Base-by-base conservation (phyloP, 2,888 invertebrate species). In the Agonopterix alstromeriana region DNA sequence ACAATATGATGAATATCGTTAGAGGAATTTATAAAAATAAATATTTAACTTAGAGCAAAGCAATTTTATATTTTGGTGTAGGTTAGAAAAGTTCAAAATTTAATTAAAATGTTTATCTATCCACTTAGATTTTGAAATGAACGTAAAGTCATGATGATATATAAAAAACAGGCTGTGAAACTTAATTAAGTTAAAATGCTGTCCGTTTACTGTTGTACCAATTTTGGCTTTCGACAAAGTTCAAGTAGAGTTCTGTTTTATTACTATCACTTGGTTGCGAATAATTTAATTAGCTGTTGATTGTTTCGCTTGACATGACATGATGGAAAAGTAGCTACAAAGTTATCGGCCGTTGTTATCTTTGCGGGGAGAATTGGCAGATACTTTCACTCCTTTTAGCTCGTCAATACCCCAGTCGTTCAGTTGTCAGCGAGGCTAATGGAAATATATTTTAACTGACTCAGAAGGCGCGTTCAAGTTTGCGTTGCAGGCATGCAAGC, bases 361-460 rank as follows among this genome's bases (percentile, higher is more conserved):
- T 77, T 48, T 52, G 58, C 56, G 56, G 54, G 65, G 67, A 70
- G 73, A 73, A 77, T 75, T 72, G 67, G 63, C 71, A 67, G 67
- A 63, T 67, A 80, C 77, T 78, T 78, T 77, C 77, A 72, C 77
- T 70, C 63, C 67, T 72, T 71, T 68, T 70, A 65, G 61, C 70
- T 57, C 67, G 9, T 73, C 70, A 67, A 64, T 63, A 61, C 61
- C 51, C 47, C 27, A 11, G 53, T 49, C 53, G 51, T 60, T 53
- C 56, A 57, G 47, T 27, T 47, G 47, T 45, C 48, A 47, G 48
- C 42, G 47, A 45, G 48, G 35, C 8, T 10, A 36, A 41, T 47
- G 62, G 63, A 66, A 65, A 65, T 62, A 60, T 41, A 40, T 44
- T 27, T 44, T 62, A 53, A 56, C 48, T 52, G 38, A n/a, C 38